Evolutionary conservation across 2,113 vertebrate genomes (phyloP).

Genomic region (Bungarus multicinctus): DNA sequence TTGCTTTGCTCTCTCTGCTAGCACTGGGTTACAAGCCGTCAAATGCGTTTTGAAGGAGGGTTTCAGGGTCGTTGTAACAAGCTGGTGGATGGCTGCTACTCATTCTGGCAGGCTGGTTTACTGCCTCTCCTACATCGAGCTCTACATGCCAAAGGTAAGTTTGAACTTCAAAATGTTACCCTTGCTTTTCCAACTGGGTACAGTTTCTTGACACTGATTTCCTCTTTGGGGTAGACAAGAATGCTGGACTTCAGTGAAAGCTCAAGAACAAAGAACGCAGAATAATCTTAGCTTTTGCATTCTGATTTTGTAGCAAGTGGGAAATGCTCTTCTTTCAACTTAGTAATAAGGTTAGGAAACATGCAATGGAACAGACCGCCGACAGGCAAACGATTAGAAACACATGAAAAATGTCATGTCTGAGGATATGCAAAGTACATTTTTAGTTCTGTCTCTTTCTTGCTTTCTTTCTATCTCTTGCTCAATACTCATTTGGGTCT

Average conservation of each 20-base stretch:
- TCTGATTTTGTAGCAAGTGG: neutral
- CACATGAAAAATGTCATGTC: neutral
- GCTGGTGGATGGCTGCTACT: slow-evolving; percentile 97
- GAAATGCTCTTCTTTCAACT: neutral
- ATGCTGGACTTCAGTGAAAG: neutral
- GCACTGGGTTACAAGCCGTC: slow-evolving; percentile 91
- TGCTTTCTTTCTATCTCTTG: neutral
- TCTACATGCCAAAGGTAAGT: slow-evolving; percentile 84
- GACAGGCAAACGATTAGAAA: neutral
- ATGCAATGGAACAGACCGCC: neutral
- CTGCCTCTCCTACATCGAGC: slow-evolving; percentile 91
- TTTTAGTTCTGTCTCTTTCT: neutral
- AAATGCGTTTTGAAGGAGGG: slow-evolving; percentile 95
- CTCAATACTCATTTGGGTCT: neutral
- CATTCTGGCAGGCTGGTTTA: slow-evolving; percentile 96
- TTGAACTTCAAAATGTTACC: neutral
- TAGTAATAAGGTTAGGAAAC: neutral
- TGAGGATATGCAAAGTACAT: neutral
- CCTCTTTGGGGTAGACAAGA: neutral
- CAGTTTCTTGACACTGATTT: neutral
- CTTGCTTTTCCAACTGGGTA: neutral
- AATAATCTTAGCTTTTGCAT: neutral
- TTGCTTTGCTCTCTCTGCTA: slow-evolving; percentile 43
- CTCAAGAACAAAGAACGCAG: neutral
- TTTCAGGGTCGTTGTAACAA: slow-evolving; percentile 98